Evolutionary conservation across 2,888 invertebrate species (phyloP).

Genomic region (Conops quadrifasciatus): DNA sequence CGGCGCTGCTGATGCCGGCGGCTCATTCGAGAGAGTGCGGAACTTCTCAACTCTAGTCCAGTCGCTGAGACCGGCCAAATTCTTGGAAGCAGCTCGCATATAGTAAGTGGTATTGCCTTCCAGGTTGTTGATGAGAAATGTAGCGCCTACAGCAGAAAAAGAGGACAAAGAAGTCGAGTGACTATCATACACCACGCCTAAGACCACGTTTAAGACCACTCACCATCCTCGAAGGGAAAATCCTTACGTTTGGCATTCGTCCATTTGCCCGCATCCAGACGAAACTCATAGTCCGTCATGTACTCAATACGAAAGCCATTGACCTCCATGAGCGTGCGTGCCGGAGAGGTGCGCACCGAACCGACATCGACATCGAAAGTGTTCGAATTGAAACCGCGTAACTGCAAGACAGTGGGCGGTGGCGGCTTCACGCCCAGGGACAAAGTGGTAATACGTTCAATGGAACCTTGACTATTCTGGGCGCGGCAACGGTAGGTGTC

Average conservation of each 20-base stretch:
- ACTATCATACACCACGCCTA: not conserved
- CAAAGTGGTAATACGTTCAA: conserved; percentile 67
- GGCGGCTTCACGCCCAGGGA: conserved; percentile 68
- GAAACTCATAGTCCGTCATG: conserved; percentile 61
- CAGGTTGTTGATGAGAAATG: conserved; percentile 66
- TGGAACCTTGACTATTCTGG: conserved; percentile 66
- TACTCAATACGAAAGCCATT: conserved; percentile 64
- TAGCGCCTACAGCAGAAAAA: conserved; percentile 65
- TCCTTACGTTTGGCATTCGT: conserved; percentile 61
- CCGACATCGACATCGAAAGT: conserved; percentile 65
- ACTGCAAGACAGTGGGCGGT: conserved; percentile 62
- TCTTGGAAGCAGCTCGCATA: conserved; percentile 68
- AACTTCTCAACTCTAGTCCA: conserved; percentile 61
- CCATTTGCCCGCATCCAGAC: conserved; percentile 62
- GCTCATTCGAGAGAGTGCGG: conserved; percentile 60
- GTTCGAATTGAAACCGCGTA: conserved; percentile 64
- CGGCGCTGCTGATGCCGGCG: conserved; percentile 47
- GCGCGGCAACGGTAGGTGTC: conserved; percentile 69
- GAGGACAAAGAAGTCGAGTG: not conserved
- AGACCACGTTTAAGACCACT: conserved; percentile 38
- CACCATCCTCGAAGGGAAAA: conserved; percentile 63
- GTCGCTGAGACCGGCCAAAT: conserved; percentile 68
- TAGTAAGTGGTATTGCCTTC: conserved; percentile 67
- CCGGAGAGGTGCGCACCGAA: conserved; percentile 51
- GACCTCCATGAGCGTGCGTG: conserved; percentile 58